Percentiles rank a stretch among this genome's conserved stretches.
These are phyloP conservation scores for Acyrthosiphon pisum DNA, from an alignment of 1,140 invertebrate species.

Conservation along the genomic window DNA sequence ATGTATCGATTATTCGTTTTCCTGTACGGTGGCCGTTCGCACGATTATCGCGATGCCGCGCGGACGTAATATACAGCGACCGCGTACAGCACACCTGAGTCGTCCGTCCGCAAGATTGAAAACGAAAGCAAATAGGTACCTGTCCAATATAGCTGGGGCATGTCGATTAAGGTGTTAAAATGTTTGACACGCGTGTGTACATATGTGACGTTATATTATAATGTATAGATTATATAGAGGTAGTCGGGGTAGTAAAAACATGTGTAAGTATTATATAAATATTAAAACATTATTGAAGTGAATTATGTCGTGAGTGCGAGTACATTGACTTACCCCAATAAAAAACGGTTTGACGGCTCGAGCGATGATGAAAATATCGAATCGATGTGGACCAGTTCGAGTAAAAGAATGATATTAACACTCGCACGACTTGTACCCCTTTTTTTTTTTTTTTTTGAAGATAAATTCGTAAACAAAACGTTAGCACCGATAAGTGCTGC, in stretches of 20 bases:
- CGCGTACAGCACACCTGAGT: not conserved
- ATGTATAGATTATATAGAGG: not conserved
- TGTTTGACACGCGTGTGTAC: not conserved
- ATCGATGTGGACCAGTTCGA: not conserved
- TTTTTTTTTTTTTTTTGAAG: not conserved
- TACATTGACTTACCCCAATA: not conserved
- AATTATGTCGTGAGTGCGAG: not conserved
- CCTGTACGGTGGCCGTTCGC: not conserved
- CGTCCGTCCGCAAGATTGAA: not conserved
- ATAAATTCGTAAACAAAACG: not conserved
- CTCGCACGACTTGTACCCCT: not conserved
- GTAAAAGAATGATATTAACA: not conserved
- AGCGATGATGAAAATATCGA: not conserved
- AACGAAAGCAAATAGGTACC: not conserved
- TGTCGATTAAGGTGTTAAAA: not conserved
- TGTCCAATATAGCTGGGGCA: not conserved
- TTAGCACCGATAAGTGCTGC: not conserved
- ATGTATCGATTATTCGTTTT: slow-evolving; percentile 35
- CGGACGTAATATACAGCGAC: not conserved
- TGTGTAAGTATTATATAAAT: not conserved
- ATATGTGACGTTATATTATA: not conserved
- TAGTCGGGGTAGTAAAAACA: not conserved
- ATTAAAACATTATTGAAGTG: not conserved
- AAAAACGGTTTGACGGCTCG: not conserved
- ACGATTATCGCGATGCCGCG: not conserved